phyloP scores from a whole-genome alignment of 2,888 invertebrate species.

The Achlya flavicornis region DNA sequence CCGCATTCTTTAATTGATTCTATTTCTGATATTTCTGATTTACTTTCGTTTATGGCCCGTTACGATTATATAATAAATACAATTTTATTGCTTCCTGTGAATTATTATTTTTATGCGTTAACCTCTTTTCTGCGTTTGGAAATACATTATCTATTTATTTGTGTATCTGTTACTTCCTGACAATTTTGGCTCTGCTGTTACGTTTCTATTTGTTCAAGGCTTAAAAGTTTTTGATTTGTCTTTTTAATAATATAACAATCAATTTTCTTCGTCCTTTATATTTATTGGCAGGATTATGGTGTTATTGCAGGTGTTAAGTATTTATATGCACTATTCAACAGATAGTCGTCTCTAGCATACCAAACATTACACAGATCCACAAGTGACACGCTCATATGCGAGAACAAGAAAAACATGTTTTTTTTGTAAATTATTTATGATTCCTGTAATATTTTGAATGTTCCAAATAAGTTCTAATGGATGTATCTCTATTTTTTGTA shows the following conservation, averaged over 20 bases:
- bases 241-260: too few species aligned
- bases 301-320: too few species aligned
- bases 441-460: not conserved
- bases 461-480: too few species aligned
- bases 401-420: not conserved
- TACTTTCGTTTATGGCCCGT: slow-evolving; percentile 58
- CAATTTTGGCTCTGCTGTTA: too few species aligned
- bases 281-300: too few species aligned
- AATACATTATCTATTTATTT: not conserved
- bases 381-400: not conserved
- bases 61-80: slow-evolving; percentile 50
- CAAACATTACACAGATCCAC: not conserved
- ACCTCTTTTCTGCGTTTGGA: slow-evolving; percentile 33
- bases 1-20: slow-evolving; percentile 70
- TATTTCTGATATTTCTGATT: slow-evolving; percentile 67
- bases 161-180: not conserved
- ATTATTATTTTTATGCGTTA: slow-evolving; percentile 37
- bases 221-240: too few species aligned
- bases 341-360: too few species aligned
- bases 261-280: too few species aligned
- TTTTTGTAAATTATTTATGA: not conserved
- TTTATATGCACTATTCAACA: too few species aligned
- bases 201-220: too few species aligned
- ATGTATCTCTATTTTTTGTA: not conserved
- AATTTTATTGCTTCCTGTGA: slow-evolving; percentile 57